phyloP scores from a whole-genome alignment of 1,140 invertebrate genomes.

The Nomia melanderi region DNA sequence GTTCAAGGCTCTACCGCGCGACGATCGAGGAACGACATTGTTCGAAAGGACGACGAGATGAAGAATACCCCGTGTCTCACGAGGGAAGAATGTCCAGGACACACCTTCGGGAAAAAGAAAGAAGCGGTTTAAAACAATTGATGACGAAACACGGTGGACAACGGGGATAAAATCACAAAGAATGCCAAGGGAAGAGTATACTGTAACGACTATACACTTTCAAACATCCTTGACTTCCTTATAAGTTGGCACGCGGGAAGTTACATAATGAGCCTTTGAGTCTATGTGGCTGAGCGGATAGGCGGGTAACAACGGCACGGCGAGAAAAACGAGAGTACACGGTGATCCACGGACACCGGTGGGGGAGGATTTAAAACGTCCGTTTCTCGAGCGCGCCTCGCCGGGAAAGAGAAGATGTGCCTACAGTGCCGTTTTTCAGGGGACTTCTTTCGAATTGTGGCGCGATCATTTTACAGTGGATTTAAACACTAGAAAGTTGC shows the following conservation, averaged over 20 bases:
- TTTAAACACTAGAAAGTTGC: no score
- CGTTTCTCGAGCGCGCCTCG: constrained; percentile 14
- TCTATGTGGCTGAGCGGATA: constrained; percentile 24
- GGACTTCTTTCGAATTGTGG: neutral
- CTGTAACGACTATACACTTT: constrained; percentile 63
- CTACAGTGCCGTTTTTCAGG: neutral
- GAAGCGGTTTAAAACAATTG: constrained; percentile 11
- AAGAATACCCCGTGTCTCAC: neutral
- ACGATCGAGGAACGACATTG: neutral
- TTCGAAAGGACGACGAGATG: no score
- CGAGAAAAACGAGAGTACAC: constrained; percentile 31
- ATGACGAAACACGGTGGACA: constrained; percentile 21
- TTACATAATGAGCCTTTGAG: constrained; percentile 62
- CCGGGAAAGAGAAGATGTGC: neutral
- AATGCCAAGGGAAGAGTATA: constrained; percentile 64
- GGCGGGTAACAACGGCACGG: constrained; percentile 42
- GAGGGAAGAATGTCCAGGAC: neutral
- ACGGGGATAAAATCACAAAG: constrained; percentile 47
- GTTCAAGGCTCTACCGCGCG: no score
- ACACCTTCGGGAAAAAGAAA: neutral
- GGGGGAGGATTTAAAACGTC: constrained; percentile 31
- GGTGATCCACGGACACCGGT: constrained; percentile 8
- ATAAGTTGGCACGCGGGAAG: constrained; percentile 66
- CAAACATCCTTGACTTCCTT: constrained; percentile 68
- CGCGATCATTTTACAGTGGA: no score